Conservation (phyloP, 2,888 invertebrate genomes). For the Cephus runcator region DNA sequence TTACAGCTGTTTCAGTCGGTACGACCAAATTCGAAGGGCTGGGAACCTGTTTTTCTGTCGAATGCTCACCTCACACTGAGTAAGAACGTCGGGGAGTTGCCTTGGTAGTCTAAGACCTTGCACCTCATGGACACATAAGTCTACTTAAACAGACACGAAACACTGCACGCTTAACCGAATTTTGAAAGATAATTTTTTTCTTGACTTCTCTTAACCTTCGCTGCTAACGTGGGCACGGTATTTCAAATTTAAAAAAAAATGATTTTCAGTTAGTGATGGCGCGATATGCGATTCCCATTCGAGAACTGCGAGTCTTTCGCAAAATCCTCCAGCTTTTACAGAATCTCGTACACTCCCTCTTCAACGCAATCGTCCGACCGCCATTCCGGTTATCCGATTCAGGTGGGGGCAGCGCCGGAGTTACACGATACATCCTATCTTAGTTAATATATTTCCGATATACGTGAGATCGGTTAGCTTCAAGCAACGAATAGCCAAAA, state of each 20-base stretch:
- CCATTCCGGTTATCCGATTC: neutral
- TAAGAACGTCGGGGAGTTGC: conserved; percentile 61
- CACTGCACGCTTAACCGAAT: conserved; percentile 5
- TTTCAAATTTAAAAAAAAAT: neutral
- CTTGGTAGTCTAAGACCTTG: conserved; percentile 62
- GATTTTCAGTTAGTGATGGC: neutral
- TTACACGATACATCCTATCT: neutral
- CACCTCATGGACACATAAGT: conserved; percentile 64
- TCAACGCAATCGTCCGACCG: conserved; percentile 15
- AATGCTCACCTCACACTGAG: conserved; percentile 57
- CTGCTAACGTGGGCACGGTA: neutral
- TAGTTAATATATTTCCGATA: neutral
- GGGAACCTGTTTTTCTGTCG: conserved; percentile 29
- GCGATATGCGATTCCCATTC: neutral
- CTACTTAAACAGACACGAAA: conserved; percentile 20
- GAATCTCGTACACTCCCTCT: conserved; percentile 30
- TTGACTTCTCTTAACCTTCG: neutral
- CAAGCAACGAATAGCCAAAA: neutral
- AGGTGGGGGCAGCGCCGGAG: neutral
- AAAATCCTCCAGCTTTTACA: conserved; percentile 48
- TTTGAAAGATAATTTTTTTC: neutral
- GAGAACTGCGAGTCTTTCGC: conserved; percentile 43
- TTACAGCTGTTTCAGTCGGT: neutral
- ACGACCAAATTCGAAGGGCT: neutral
- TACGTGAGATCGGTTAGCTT: neutral